Conservation (phyloP, 2,113 vertebrate species). For the Cinclus mexicanus region DNA sequence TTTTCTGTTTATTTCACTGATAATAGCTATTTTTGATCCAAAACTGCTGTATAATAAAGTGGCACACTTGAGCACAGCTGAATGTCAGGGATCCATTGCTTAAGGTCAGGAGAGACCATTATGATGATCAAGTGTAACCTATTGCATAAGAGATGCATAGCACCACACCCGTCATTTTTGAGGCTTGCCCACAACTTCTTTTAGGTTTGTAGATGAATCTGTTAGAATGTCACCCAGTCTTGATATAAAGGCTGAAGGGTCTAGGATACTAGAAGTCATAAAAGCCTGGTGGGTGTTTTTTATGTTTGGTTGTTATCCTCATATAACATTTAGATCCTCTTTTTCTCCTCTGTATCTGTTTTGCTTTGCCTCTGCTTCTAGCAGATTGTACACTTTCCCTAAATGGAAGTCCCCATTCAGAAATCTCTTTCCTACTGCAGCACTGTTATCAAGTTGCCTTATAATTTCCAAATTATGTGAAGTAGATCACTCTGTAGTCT, state of each 20-base stretch:
- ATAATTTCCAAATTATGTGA: not conserved
- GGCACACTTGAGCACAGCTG: slow-evolving; percentile 22
- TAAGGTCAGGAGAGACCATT: slow-evolving; percentile 17
- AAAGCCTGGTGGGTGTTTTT: not conserved
- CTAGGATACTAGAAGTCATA: not conserved
- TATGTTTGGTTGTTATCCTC: not conserved
- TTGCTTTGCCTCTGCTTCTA: not conserved
- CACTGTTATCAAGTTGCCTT: not conserved
- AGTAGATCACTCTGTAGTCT: not conserved
- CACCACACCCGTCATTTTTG: not conserved
- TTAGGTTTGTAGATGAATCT: not conserved
- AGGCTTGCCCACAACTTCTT: not conserved
- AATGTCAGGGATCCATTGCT: slow-evolving; percentile 18
- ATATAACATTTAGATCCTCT: not conserved
- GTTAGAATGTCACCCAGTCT: not conserved
- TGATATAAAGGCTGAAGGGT: not conserved
- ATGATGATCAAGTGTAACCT: not conserved
- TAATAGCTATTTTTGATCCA: slow-evolving; percentile 7
- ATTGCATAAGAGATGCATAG: not conserved
- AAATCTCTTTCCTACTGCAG: not conserved
- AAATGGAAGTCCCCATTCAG: not conserved
- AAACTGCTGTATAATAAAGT: slow-evolving; percentile 23
- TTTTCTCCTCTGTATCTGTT: not conserved
- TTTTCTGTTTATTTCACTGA: slow-evolving; percentile 36
- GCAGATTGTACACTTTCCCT: not conserved